Evolutionary conservation across 2,797 vertebrate species (phyloP), one percentile per base, ranked within the genome.

Genomic region (Schizopygopsis pylzovi): DNA sequence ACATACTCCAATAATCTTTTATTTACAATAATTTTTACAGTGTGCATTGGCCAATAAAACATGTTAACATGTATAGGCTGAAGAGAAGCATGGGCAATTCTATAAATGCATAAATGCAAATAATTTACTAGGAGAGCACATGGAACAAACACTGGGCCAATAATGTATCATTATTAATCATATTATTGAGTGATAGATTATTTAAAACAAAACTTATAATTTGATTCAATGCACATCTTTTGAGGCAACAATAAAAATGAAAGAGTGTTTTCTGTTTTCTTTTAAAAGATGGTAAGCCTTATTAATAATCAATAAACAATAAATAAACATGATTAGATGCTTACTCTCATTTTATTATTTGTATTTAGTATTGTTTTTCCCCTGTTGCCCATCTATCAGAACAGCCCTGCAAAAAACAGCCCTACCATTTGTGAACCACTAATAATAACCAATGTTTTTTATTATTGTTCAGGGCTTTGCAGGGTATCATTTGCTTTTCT

Each of bases 401-500:
- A 9, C 65, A 37, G 6, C 33, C 13, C 28, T 9, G 28, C 10
- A 3, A 37, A 18, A 56, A 39, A 28, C 28, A 28, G 28, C 28
- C 28, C 33, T 37, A 39, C 6, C 1, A 56, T 37, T 39, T 39
- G 33, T 56, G 20, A 77, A 77, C 33, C 11, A 39, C 49, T 77
- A 11, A 61, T 43, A 59, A 61, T 43, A 59, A 59, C 54, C 37
- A 59, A 52, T 54, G 33, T 81, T 70, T 39, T 80, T 52, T 68
- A 25, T 54, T 20, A 28, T 15, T 73, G 41, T 75, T 54, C 41
- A 63, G 11, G 11, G 41, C 54, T 37, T 25, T 45, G n/a, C n/a
- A 13, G 45, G 20, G 41, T 65, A 39, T 78, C 15, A 71, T 82
- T 79, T 82, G 18, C 65, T 28, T 47, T 82, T 47, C 25, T 79